Evolutionary conservation across 2,888 invertebrate genomes (phyloP).

Genomic region (Polia nebulosa): DNA sequence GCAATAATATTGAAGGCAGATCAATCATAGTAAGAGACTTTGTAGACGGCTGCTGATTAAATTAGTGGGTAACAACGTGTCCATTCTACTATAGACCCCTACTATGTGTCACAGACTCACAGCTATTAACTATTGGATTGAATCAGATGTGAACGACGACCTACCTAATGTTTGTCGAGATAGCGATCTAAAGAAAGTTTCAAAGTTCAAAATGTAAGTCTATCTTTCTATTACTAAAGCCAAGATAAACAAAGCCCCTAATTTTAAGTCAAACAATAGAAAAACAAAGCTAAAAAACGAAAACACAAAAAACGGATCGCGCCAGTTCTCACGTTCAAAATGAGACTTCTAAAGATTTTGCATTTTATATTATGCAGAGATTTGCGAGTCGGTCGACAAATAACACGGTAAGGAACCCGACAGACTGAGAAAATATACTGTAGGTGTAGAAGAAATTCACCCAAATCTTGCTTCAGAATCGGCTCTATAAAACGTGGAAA

Average conservation of each 20-base stretch:
- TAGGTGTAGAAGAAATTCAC: constrained; percentile 59
- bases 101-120: constrained; percentile 17
- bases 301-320: constrained; percentile 55
- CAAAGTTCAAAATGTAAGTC: background rate
- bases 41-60: constrained; percentile 58
- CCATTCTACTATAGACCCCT: constrained; percentile 44
- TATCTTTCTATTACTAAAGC: constrained; percentile 1
- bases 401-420: constrained; percentile 53
- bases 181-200: background rate
- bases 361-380: constrained; percentile 68
- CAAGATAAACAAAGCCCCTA: constrained; percentile 17
- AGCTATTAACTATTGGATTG: constrained; percentile 1
- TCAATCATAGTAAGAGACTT: constrained; percentile 58
- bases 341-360: constrained; percentile 59
- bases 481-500: constrained; percentile 62
- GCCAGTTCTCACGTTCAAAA: constrained; percentile 64
- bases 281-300: constrained; percentile 24
- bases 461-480: constrained; percentile 55
- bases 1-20: constrained; percentile 42
- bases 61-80: constrained; percentile 61
- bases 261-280: constrained; percentile 35
- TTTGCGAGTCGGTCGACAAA: constrained; percentile 61
- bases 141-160: background rate
- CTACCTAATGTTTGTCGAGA: background rate
- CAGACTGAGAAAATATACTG: constrained; percentile 51